These are phyloP conservation scores for Phalera bucephala DNA, from an alignment of 2,888 invertebrate genomes.

Conservation along the genomic window DNA sequence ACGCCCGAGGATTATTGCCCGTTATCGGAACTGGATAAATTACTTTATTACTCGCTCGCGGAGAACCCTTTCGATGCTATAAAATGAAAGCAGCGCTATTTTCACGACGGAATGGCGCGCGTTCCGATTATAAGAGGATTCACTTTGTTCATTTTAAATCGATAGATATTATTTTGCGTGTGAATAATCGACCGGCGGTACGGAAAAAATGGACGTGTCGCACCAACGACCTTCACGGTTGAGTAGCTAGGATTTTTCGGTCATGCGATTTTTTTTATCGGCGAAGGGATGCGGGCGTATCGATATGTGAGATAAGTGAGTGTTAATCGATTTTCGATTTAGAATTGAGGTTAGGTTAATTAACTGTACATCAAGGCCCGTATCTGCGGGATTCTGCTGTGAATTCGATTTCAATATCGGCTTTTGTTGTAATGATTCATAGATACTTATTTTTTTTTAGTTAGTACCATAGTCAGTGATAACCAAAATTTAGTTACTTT, in stretches of 20 bases:
- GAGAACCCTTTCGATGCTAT: slow-evolving; percentile 55
- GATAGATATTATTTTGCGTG: slow-evolving; percentile 51
- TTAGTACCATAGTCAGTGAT: no score
- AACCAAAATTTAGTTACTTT: no score
- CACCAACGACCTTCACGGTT: slow-evolving; percentile 22
- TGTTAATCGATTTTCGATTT: no score
- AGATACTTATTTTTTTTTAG: no score
- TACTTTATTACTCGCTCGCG: slow-evolving; percentile 71
- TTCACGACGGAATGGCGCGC: slow-evolving; percentile 61
- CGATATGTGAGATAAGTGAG: background rate
- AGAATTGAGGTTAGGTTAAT: no score
- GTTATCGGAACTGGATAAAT: slow-evolving; percentile 78
- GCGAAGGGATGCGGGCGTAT: slow-evolving; percentile 2
- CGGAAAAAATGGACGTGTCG: slow-evolving; percentile 39
- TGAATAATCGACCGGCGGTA: slow-evolving; percentile 42
- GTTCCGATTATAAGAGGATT: slow-evolving; percentile 54
- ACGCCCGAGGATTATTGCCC: slow-evolving; percentile 65
- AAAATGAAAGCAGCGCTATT: slow-evolving; percentile 59
- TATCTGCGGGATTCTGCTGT: no score
- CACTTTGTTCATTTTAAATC: slow-evolving; percentile 61
- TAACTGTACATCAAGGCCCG: no score
- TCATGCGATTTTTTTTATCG: slow-evolving; percentile 22
- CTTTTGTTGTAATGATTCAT: no score
- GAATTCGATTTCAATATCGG: no score
- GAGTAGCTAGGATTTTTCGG: slow-evolving; percentile 28